Evolutionary conservation across 2,797 vertebrate genomes (phyloP), one percentile per base, ranked within the genome.

Genomic region (Coregonus suidteri): DNA sequence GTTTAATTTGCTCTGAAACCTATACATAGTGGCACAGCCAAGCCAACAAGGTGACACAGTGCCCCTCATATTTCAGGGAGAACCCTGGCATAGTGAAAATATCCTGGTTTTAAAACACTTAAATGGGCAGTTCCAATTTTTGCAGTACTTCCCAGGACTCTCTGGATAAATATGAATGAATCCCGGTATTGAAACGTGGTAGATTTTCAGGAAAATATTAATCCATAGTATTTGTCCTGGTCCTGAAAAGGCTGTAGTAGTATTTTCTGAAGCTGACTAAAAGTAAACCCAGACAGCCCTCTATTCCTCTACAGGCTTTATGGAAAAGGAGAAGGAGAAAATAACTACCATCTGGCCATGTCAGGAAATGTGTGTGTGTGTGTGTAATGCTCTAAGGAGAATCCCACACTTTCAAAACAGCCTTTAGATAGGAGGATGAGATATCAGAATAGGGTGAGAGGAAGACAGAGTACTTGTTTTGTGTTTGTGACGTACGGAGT

Each of bases 331-430:
- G 53, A 59, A 76, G 25, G 25, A 25, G 25, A 25, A 25, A 41
- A 71, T 31, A 77, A 62, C 65, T 25, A 53, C 52, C 52, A 76
- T 71, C 75, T 70, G 54, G 34, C 64, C 68, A 56, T 31, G 4
- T 51, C 41, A 65, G 20, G 7, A 18, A 41, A 7, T 41, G 68
- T 37, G 67, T n/a, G 18, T 47, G 35, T 70, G n/a, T 4, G 25
- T 25, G 25, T n/a, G 16, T 11, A 54, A 54, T 71, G 41, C 18
- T 30, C 18, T 5, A 56, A 56, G 62, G 15, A 64, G 15, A 64
- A 64, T 64, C 53, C 3, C 16, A 64, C 62, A 64, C 1, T 64
- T 64, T 64, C 62, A n/a, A 64, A 64, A 64, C 62, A 64, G 20
- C 0, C 62, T 30, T n/a, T 20, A 64, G 11, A 30, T 15, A 20